phyloP scores from a whole-genome alignment of 92 coral and sea anemone genomes.

The Palythoa grandis region DNA sequence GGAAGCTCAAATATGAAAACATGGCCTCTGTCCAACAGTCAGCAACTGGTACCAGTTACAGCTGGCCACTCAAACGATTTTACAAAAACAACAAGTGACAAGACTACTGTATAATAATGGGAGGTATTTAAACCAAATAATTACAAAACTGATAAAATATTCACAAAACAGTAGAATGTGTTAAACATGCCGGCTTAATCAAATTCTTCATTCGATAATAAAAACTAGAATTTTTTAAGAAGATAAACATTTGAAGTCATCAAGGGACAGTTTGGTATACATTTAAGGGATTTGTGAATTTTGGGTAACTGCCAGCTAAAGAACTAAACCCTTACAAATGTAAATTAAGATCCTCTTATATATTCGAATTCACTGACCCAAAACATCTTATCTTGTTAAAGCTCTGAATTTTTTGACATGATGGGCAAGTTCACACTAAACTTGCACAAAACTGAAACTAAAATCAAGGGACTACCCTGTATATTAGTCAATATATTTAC shows the following conservation, averaged over 20 bases:
- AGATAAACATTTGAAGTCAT: too few species aligned
- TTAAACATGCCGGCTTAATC: constrained; percentile 10
- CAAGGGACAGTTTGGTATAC: neutral
- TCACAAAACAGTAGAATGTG: constrained; percentile 7
- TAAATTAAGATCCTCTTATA: constrained; percentile 10
- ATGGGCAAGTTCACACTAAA: neutral
- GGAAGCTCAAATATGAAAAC: neutral
- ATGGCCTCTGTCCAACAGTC: constrained; percentile 24
- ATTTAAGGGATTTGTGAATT: neutral
- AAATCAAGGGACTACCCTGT: neutral
- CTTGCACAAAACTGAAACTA: neutral
- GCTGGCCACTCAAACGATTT: neutral
- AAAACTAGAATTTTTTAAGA: neutral
- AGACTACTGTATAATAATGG: neutral
- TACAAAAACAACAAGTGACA: neutral
- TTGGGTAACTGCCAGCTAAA: neutral
- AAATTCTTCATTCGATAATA: neutral
- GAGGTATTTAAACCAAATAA: neutral
- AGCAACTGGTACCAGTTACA: constrained; percentile 24
- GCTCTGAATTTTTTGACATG: neutral
- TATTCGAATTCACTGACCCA: constrained; percentile 36
- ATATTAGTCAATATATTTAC: neutral
- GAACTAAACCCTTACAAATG: constrained; percentile 7
- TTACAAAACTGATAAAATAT: constrained; percentile 25
- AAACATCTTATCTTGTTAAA: neutral